Base-by-base conservation (phyloP, 2,113 vertebrate species). In the Ascaphus truei region DNA sequence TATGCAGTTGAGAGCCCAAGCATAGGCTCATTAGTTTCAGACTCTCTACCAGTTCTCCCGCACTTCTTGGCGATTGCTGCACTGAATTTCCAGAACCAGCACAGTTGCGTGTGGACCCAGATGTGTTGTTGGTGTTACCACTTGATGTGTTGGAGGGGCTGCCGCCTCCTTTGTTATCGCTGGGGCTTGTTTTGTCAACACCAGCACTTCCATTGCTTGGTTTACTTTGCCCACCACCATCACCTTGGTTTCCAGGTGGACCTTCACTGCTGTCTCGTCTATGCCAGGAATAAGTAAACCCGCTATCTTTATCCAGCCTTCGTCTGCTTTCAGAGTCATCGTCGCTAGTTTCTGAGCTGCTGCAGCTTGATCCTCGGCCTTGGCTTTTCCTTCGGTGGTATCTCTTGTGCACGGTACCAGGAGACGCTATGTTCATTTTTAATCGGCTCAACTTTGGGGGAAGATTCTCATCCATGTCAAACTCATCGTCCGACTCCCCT, bases 311-410 rank as follows among this genome's bases (percentile, higher is more conserved):
- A 57, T 98, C 95, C 0, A 96, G 87, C 3, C 96, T 90, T 1
- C 96, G 89, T 73, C 95, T 89, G 13, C 94, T 97, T 76, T 99
- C 96, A 0, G 95, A 98, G 80, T 98, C 96, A 0, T 99, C 97
- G 0, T 99, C 97, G 0, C 97, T 99, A 0, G 96, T 98, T 87
- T 99, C 97, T 0, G 96, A 99, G 82, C 96, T 98, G 43, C 95
- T 98, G 76, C 96, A 99, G 0, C 95, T 97, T 0, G 96, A 99
- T 47, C 96, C 96, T 0, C 96, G 89, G 0, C 94, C 95, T 84
- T 98, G 96, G 76, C 94, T 98, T 85, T 98, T 98, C 77, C 95
- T 79, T 1, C 95, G 89, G 75, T 94, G 93, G 72, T 95, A 98
- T 51, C 95, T 93, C 39, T 98, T 98, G 69, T 96, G 95, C 1